Evolutionary conservation across 1,140 invertebrate genomes (phyloP).

Genomic region (Drosophila sulfurigaster): DNA sequence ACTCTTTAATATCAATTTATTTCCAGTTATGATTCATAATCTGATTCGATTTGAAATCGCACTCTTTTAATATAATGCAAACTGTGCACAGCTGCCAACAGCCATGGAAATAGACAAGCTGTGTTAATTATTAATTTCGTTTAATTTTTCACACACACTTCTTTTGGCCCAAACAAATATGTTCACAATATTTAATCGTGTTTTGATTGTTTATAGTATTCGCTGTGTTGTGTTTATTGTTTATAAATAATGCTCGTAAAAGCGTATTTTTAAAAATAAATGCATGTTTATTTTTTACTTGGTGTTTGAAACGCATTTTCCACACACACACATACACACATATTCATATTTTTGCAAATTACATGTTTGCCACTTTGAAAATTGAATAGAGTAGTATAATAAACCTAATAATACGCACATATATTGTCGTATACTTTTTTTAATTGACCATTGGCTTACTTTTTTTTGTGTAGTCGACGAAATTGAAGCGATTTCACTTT

Average conservation of each 20-base stretch:
- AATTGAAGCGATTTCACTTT: conserved; percentile 62
- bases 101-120: conserved; percentile 9
- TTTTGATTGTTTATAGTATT: conserved; percentile 24
- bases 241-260: conserved; percentile 56
- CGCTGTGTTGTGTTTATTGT: conserved; percentile 29
- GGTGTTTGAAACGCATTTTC: conserved; percentile 9
- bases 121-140: conserved; percentile 43
- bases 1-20: conserved; percentile 1
- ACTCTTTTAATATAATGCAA: not conserved
- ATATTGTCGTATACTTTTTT: conserved; percentile 1
- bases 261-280: conserved; percentile 35
- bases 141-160: conserved; percentile 36
- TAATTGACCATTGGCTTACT: conserved; percentile 29
- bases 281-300: conserved; percentile 22
- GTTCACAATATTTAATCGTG: conserved; percentile 24
- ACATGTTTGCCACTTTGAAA: conserved; percentile 10
- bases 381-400: not conserved
- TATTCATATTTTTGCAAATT: not conserved
- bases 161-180: conserved; percentile 16
- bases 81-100: conserved; percentile 12
- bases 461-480: conserved; percentile 14
- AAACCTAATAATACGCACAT: conserved; percentile 2
- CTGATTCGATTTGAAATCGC: not conserved
- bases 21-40: not conserved
- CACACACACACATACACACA: not conserved